Base-by-base conservation (phyloP, 2,888 invertebrate genomes). In the Linnaemya vulpina region DNA sequence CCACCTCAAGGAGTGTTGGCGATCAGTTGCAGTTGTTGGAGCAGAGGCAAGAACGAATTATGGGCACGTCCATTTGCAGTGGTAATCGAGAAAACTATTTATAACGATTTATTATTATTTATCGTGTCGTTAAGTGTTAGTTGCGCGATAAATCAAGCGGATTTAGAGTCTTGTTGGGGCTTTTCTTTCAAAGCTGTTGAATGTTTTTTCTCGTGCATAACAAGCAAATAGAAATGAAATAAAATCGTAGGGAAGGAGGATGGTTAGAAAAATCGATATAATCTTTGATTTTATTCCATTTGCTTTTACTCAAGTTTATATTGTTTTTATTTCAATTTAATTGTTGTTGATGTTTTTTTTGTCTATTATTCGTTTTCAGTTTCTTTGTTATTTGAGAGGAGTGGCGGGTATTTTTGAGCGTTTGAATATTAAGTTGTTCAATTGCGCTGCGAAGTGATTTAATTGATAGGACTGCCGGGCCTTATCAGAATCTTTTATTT, bases 51-150 rank as follows among this genome's bases (percentile, higher is more conserved):
- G 7, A 67, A 8, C 9, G 25, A 13, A 35, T 17, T 35, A 30
- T 55, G 49, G 76, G 22, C 43, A 63, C 62, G 40, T 78, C 30
- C 38, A 49, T n/a, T 35, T 35, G 62, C 49, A 40, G 53, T 38
- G 35, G 51, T 5, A 55, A 55, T 71, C 55, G 40, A 60, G 40
- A 10, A 35, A 70, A 43, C 15, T 67, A 67, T 74, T 80, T 67
- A 74, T 74, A 80, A 74, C 20, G 51, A 74, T 74, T 74, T 80
- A 80, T 80, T 80, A 80, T 80, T 74, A 68, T 80, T 80, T 74
- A 80, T 68, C 74, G n/a, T 58, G 67, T 51, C 67, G 58, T n/a
- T 30, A 9, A 60, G 58, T 49, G n/a, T 80, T 80, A 49, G 58
- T 63, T 71, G 35, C 15, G 46, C 53, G n/a, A 76, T 76, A 76